Percentiles rank a stretch among this genome's conserved stretches.
Conservation (phyloP, 2,888 invertebrate genomes). For the Carpatolechia fugitivella region DNA sequence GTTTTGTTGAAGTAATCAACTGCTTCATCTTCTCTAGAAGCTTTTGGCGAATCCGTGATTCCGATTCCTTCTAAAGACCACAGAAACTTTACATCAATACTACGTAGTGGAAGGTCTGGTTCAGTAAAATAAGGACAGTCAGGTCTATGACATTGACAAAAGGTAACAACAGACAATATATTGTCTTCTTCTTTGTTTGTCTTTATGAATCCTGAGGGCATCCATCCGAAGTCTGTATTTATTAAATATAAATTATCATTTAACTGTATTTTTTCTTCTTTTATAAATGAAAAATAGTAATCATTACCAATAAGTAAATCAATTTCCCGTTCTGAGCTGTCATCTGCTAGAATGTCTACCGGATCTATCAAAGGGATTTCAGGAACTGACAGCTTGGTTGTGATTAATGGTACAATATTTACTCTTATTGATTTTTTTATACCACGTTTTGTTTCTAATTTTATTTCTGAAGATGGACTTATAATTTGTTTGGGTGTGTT, state of each 20-base stretch:
- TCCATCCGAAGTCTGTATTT: slow-evolving; percentile 28
- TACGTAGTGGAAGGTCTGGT: slow-evolving; percentile 8
- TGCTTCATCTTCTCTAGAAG: slow-evolving; percentile 17
- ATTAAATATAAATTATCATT: too few species aligned
- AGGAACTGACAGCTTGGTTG: not conserved
- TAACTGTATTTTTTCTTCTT: too few species aligned
- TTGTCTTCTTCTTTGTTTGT: not conserved
- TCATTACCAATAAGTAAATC: slow-evolving; percentile 22
- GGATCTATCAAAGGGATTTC: not conserved
- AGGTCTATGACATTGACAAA: not conserved
- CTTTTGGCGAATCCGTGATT: slow-evolving; percentile 25
- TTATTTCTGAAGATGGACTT: too few species aligned
- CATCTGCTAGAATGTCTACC: slow-evolving; percentile 20
- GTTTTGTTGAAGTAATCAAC: slow-evolving; percentile 18
- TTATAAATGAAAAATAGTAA: too few species aligned
- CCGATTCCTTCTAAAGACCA: slow-evolving; percentile 32
- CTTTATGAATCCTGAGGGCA: slow-evolving; percentile 16
- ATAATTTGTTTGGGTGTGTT: too few species aligned
- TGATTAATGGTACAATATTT: not conserved
- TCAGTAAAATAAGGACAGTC: not conserved
- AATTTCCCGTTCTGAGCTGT: slow-evolving; percentile 18
- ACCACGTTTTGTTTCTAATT: too few species aligned
- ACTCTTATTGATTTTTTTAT: not conserved
- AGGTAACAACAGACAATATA: not conserved
- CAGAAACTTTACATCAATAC: slow-evolving; percentile 17